Percentiles rank a stretch among this genome's conserved stretches.
These are phyloP conservation scores for Varanus komodoensis DNA, from an alignment of 2,113 vertebrate species.

Conservation along the genomic window DNA sequence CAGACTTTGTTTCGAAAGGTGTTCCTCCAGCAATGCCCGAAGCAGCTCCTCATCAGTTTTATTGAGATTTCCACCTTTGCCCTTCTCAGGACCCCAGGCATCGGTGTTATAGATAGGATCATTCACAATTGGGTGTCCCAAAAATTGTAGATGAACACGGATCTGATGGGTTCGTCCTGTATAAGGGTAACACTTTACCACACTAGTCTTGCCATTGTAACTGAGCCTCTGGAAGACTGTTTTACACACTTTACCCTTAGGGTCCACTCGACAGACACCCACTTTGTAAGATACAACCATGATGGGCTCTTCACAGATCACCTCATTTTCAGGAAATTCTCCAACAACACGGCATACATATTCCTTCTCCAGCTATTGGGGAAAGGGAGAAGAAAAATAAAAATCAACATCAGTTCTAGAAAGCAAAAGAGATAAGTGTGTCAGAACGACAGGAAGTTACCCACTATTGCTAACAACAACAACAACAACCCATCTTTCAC, in stretches of 20 bases:
- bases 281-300: conserved; percentile 95
- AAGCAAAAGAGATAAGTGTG: neutral
- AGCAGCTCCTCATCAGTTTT: conserved; percentile 90
- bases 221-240: conserved; percentile 92
- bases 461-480: neutral
- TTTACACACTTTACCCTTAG: conserved; percentile 88
- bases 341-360: conserved; percentile 94
- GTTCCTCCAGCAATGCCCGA: conserved; percentile 86
- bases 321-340: conserved; percentile 86
- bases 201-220: conserved; percentile 89
- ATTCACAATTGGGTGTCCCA: conserved; percentile 93
- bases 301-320: conserved; percentile 92
- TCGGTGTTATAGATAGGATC: conserved; percentile 96
- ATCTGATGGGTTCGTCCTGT: conserved; percentile 98
- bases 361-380: conserved; percentile 92
- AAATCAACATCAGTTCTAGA: conserved; percentile 5
- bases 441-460: fast-evolving
- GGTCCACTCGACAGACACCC: conserved; percentile 92
- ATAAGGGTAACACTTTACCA: conserved; percentile 88
- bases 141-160: conserved; percentile 93
- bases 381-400: neutral
- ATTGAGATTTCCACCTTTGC: conserved; percentile 83
- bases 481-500: neutral
- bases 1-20: conserved; percentile 86
- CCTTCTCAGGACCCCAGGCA: conserved; percentile 90